phyloP scores from a whole-genome alignment of 2,797 vertebrate species.

The Danionella dracula region DNA sequence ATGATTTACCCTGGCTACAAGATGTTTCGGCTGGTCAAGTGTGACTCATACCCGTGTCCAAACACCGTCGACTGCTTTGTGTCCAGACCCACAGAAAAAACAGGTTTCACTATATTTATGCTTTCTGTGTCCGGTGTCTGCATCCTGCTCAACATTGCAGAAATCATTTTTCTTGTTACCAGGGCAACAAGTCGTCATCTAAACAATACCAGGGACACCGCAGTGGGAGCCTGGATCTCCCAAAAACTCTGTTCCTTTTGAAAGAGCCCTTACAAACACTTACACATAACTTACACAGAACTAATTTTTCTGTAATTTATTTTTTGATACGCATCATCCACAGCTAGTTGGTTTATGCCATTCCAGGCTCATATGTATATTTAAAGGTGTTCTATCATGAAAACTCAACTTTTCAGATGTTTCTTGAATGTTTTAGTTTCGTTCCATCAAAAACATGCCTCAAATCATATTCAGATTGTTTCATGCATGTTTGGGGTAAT shows the following conservation, averaged over 20 bases:
- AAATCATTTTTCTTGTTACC: conserved; percentile 82
- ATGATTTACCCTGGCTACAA: conserved; percentile 94
- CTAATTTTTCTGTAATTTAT: no score
- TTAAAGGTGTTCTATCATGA: no score
- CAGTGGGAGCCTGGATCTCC: conserved; percentile 71
- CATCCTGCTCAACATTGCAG: conserved; percentile 90
- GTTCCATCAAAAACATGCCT: no score
- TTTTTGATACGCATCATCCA: no score
- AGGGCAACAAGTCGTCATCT: conserved; percentile 79
- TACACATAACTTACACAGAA: no score
- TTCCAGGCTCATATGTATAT: no score
- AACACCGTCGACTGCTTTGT: conserved; percentile 97
- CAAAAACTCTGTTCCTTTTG: conserved; percentile 79
- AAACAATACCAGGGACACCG: conserved; percentile 72
- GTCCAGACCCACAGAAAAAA: conserved; percentile 95
- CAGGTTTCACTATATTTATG: conserved; percentile 96
- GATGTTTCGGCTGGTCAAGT: conserved; percentile 96
- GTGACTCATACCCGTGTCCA: conserved; percentile 92
- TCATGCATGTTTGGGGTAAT: no score
- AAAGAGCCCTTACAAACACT: conserved; percentile 28
- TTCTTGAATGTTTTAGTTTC: no score
- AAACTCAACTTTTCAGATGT: no score
- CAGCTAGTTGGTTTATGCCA: no score
- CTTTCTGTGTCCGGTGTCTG: conserved; percentile 86
- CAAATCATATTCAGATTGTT: no score